Base-by-base conservation (phyloP, 2,888 invertebrate genomes). In the Criorhina ranunculi region DNA sequence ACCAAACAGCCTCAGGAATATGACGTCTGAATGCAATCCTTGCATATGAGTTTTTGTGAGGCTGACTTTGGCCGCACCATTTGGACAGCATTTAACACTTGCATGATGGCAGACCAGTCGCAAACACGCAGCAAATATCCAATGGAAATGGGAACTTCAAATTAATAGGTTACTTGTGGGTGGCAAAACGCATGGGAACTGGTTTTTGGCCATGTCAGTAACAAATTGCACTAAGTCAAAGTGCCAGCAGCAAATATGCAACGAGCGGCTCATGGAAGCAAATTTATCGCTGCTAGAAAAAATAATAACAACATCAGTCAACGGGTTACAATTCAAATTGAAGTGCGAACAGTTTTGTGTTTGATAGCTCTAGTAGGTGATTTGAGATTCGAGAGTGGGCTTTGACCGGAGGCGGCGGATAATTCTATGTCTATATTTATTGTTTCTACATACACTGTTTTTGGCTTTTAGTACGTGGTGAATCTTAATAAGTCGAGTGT, bases 201-300 rank as follows among this genome's bases (percentile, higher is more conserved):
- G 19, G 70, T 9, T 53, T 24, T 60, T 60, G 15, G 33, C 31
- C 7, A 9, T 62, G 62, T 35, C 67, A 67, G 67, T 67, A 55
- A 69, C 73, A 75, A 75, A 40, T 55, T 60, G 46, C 80, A 66
- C 59, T 37, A 15, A 53, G 53, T 73, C 73, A 73, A 55, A 80
- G 73, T 66, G 73, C 66, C 67, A 67, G 35, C 11, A 31, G 73
- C 67, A 67, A 40, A 40, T 31, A 49, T 17, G 49, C 35, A 40
- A 49, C 19, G 12, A 6, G 5, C 15, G n/a, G n/a, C 57, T 37
- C 35, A 17, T 12, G 24, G 35, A 46, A 29, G 24, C 66, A 67
- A 59, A 72, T 72, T 33, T 44, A 53, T 60, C 9, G 46, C 49
- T 46, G 40, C 24, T 12, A 5, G 29, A 37, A 42, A 59, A 33